These are phyloP conservation scores for Natrix natrix DNA, from an alignment of 2,797 vertebrate species.

Conservation along the genomic window DNA sequence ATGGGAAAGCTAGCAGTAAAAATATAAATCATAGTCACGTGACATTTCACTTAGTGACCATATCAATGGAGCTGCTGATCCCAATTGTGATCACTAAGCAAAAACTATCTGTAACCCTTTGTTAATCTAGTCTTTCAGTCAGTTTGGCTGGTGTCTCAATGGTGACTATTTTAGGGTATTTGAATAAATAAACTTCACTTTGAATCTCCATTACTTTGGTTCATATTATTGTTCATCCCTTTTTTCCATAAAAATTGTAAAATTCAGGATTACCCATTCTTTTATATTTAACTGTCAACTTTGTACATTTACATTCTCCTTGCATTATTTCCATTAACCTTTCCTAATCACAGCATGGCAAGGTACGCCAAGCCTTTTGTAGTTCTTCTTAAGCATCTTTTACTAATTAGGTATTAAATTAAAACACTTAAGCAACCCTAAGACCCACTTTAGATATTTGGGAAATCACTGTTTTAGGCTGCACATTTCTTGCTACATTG, in stretches of 20 bases:
- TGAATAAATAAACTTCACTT: background rate
- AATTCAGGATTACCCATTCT: background rate
- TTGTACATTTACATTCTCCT: background rate
- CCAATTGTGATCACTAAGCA: background rate
- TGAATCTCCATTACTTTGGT: background rate
- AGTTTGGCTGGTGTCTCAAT: background rate
- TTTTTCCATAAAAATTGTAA: background rate
- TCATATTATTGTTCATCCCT: background rate
- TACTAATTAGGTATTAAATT: slow-evolving; percentile 1
- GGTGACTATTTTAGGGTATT: background rate
- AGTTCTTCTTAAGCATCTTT: background rate
- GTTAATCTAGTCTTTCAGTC: background rate
- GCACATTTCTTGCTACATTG: background rate
- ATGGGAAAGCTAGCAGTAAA: background rate
- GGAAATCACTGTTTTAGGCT: background rate
- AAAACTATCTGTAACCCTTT: background rate
- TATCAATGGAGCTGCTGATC: background rate
- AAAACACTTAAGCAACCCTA: background rate
- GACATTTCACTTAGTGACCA: background rate
- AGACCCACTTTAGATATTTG: background rate
- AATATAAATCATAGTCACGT: background rate
- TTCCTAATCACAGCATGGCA: background rate
- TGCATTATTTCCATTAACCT: background rate
- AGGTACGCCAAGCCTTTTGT: background rate
- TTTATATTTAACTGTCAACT: background rate